Evolutionary conservation across 2,888 invertebrate species (phyloP), one percentile per base, ranked within the genome.

Genomic region (Apodemia zela): DNA sequence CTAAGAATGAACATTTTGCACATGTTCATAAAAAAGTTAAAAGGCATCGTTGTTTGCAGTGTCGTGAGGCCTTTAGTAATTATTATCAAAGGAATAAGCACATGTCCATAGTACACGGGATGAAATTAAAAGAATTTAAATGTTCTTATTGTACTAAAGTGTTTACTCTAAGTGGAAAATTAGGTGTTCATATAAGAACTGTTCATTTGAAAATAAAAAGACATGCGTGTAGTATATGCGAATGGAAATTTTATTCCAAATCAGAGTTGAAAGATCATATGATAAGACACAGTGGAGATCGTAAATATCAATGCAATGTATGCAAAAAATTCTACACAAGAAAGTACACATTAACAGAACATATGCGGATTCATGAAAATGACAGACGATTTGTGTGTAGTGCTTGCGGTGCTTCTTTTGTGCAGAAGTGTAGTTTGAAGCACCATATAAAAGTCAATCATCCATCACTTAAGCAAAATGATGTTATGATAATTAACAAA

Each of bases 181-280:
- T 89, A 4, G 82, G 85, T 0, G 81, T 82, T 0, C 91, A 91
- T 61, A 71, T 87, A 0, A 74, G 79, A 8, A 80, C 84, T 0
- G 84, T 92, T 0, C 93, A 93, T 74, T 79, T 93, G 18, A 92
- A 90, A 65, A 69, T 84, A 61, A 91, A 89, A 65, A 69, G 91
- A 5, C 86, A 87, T 54, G 75, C 85, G 0, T 93, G 93, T 63
- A 81, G 86, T 13, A 75, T 90, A 0, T 93, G 93, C 59, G 93
- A 92, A 11, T 93, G 92, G 82, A 87, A 89, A 63, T 93, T 93
- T 70, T 93, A 92, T 68, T 91, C 92, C 0, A 91, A 88, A 35
- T 89, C 90, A 0, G 92, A 93, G 63, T 76, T 93, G n/a, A 92
- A 90, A 47, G 88, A 90, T 15, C 93, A 93, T 57, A 93, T 92